Conservation (phyloP, 2,888 invertebrate species). For the Linyphia triangularis region DNA sequence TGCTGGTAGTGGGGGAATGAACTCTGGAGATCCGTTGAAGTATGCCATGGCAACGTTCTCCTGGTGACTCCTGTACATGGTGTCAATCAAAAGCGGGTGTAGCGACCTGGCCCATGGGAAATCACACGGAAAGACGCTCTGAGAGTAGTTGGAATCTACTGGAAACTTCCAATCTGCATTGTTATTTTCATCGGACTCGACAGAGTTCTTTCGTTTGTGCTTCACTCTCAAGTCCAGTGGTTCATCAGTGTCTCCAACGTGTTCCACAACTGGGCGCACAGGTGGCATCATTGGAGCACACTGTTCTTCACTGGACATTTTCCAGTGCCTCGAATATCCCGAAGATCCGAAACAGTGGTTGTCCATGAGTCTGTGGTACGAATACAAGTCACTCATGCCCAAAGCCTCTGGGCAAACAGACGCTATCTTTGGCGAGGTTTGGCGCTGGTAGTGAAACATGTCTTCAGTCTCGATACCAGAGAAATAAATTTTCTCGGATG, state of each 20-base stretch:
- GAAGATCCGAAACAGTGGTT: constrained; percentile 64
- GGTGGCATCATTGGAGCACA: constrained; percentile 44
- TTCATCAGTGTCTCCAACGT: constrained; percentile 81
- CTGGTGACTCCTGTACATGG: constrained; percentile 77
- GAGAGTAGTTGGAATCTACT: constrained; percentile 37
- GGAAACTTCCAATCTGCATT: constrained; percentile 52
- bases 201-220: constrained; percentile 85
- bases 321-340: constrained; percentile 77
- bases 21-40: constrained; percentile 44
- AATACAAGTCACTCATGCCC: constrained; percentile 52
- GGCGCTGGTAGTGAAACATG: constrained; percentile 69
- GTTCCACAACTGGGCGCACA: constrained; percentile 77
- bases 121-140: constrained; percentile 77
- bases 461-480: neutral
- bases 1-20: constrained; percentile 77
- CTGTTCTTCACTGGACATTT: constrained; percentile 84
- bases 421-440: constrained; percentile 75
- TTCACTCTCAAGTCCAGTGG: constrained; percentile 89
- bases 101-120: constrained; percentile 86
- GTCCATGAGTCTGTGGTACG: constrained; percentile 72
- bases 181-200: constrained; percentile 37
- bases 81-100: constrained; percentile 83
- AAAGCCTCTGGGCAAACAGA: constrained; percentile 74
- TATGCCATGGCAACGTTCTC: constrained; percentile 83
- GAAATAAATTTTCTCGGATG: neutral